Evolutionary conservation across 2,888 invertebrate genomes (phyloP), one percentile per base, ranked within the genome.

Genomic region (Macrosiphum euphorbiae): DNA sequence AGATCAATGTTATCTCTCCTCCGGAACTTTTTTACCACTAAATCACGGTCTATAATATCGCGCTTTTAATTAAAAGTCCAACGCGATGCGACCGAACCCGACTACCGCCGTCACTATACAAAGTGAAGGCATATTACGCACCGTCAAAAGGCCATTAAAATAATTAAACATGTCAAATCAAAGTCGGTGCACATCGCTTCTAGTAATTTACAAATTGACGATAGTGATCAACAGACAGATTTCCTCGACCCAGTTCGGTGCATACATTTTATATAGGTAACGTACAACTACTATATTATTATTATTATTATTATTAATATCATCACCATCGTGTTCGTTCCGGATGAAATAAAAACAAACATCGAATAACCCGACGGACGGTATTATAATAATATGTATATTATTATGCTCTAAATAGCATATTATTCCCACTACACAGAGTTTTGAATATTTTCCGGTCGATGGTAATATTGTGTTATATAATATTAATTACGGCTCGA

Each of bases 101-200:
- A 78, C 20, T 20, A 41, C 44, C 1, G 1, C 20, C 20, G 8
- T 78, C 78, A 78, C 8, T 78, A 35, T 35, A 20, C 58, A 58
- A 24, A 52, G 52, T 52, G 16, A 16, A 16, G 4, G 52, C 13
- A 50, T 20, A 55, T 55, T n/a, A 16, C 16, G 3, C 35, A 41
- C 13, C 26, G 13, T 26, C 35, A 41, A 55, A 55, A 52, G 26
- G 26, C 88, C 88, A 88, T 88, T 88, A 88, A 88, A 88, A 88
- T 88, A 88, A 88, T 88, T 55, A 88, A 88, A 88, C 35, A 55
- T 35, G 35, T 26, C 55, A 52, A 88, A 55, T 88, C 88, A 88
- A 88, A 52, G 55, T 11, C 26, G 11, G 24, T 41, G 24, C 8
- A 78, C 20, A 78, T 35, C 8, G 35, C 78, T 88, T 52, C 13